Evolutionary conservation across 2,113 vertebrate species (phyloP), one percentile per base, ranked within the genome.

Genomic region (Poecilia latipinna): DNA sequence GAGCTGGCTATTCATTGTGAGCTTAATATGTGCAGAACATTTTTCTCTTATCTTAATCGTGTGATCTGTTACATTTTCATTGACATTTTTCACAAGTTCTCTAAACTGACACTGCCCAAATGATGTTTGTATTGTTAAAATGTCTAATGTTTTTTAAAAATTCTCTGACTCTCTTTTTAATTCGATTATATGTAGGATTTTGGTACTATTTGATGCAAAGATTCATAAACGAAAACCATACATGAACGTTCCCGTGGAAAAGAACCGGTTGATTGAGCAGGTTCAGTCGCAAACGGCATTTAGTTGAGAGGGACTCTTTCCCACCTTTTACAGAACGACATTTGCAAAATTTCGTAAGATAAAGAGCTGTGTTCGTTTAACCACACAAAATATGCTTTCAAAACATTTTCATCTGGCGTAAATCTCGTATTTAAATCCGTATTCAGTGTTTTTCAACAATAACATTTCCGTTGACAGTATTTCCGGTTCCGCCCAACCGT

Each of bases 401-500:
- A 48, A 48, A 19, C 17, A 5, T 19, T 48, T 48, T 57, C 22
- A 24, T 8, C 8, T 8, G 6, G 22, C 3, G 24, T 57, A 8
- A 8, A 8, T n/a, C 51, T 57, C 8, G 24, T n/a, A 57, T 57
- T 24, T n/a, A n/a, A n/a, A 57, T 57, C 51, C 51, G 51, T n/a
- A 10, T 57, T n/a, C 17, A 11, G 22, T 10, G 24, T 57, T 57
- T 57, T 57, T n/a, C 51, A 22, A n/a, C 51, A 57, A 10, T 57
- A 57, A 57, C 24, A 62, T 11, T 29, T 62, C 61, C 13, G 64
- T 11, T 37, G 31, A 61, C 65, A 81, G 31, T 12, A 12, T 78
- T 80, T 83, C 65, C 32, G 83, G 32, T 13, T 22, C 65, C 63
- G 28, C 65, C 12, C 74, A 51, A 42, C 61, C 44, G 3, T 37